Percentiles rank a stretch among this genome's conserved stretches.
phyloP scores from a whole-genome alignment of 2,888 invertebrate genomes.

The Thereva unica region DNA sequence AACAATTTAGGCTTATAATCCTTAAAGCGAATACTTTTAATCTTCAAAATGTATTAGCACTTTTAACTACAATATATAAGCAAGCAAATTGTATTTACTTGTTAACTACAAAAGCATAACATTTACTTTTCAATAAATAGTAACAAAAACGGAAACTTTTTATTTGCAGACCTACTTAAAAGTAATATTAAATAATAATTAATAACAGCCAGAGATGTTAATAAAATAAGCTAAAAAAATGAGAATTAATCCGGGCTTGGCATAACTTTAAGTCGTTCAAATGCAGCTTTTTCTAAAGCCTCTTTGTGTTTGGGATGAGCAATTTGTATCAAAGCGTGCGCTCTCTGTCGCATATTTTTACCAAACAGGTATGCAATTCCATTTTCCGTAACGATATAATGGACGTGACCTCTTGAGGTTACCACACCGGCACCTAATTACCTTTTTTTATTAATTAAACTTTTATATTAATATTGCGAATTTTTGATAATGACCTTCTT shows the following conservation, averaged over 20 bases:
- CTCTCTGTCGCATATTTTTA: constrained; percentile 84
- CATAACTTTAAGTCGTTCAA: constrained; percentile 79
- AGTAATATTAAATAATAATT: too few species aligned
- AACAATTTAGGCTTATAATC: too few species aligned
- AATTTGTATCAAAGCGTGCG: constrained; percentile 84
- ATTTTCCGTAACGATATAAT: constrained; percentile 91
- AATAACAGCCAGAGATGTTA: too few species aligned
- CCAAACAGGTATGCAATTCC: constrained; percentile 91
- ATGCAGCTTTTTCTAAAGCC: constrained; percentile 82
- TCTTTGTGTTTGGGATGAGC: constrained; percentile 89
- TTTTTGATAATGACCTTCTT: constrained; percentile 18
- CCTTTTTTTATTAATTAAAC: constrained; percentile 18
- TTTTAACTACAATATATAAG: too few species aligned
- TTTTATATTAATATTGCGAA: constrained; percentile 1
- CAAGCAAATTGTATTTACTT: too few species aligned
- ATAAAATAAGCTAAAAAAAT: too few species aligned
- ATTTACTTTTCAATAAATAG: too few species aligned
- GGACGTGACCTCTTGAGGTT: constrained; percentile 87
- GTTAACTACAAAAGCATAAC: too few species aligned
- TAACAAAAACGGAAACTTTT: too few species aligned
- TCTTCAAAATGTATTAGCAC: too few species aligned
- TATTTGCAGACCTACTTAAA: too few species aligned
- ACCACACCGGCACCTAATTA: constrained; percentile 87
- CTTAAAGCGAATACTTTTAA: too few species aligned
- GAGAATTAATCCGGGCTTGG: constrained; percentile 56